Base-by-base conservation (phyloP, 1,140 invertebrate species). In the Battus philenor region DNA sequence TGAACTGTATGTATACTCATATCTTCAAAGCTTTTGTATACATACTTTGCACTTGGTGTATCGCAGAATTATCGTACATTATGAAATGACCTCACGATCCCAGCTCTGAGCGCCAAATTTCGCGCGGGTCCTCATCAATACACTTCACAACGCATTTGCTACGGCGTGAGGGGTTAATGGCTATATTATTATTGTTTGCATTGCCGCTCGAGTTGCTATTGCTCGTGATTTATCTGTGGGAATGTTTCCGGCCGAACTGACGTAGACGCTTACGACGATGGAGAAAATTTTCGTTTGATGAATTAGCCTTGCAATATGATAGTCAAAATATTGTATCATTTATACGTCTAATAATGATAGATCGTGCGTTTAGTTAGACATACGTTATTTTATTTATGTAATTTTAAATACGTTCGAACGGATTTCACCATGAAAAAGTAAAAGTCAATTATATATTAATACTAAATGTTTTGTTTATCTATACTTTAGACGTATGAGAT, bases 161-260 rank as follows among this genome's bases (percentile, higher is more conserved):
- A 43, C 44, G 34, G 48, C 31, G 47, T 38, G 48, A 49, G 44
- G 27, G 46, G 38, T 54, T 68, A 69, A 69, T 66, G 56, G 54
- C 47, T 55, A 44, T 55, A 55, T 53, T 49, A 41, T 32, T 49
- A 24, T 44, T 59, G 48, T 59, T 47, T 55, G 47, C 36, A 49
- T 24, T 31, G 45, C 31, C 18, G 18, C 18, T 9, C 41, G 18
- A 27, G 26, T 30, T 46, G 46, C 18, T 24, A 49, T 46, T 44
- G 44, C 30, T 18, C 36, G 52, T 64, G 60, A 68, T 60, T 61
- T 64, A 59, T 56, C 31, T 51, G 55, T 68, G 60, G 47, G 64
- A 68, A 64, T 34, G 10, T 29, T 39, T 16, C 27, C 30, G 5
- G 36, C 18, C n/a, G n/a, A n/a, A n/a, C n/a, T 56, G 50, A 60